Evolutionary conservation across 1,140 invertebrate genomes (phyloP).

Genomic region (Scaptodrosophila lebanonensis): DNA sequence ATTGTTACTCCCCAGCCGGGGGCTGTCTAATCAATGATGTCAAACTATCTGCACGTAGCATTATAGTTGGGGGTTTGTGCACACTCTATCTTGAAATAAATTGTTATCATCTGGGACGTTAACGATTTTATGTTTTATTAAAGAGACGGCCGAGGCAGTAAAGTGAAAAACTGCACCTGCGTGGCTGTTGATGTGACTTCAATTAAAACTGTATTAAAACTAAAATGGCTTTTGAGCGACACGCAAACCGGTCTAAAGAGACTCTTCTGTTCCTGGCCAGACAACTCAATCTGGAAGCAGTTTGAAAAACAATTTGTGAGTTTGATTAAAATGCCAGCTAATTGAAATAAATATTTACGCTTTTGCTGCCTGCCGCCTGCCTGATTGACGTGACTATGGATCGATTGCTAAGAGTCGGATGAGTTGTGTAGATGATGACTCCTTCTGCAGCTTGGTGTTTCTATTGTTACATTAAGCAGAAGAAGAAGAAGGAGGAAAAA

Average conservation of each 20-base stretch:
- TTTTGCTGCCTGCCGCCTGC: too few relatives aligned
- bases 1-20: too few relatives aligned
- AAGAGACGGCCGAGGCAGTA: conserved; percentile 10
- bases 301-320: conserved; percentile 56
- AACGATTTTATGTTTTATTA: conserved; percentile 60
- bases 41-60: conserved; percentile 23
- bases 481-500: too few relatives aligned
- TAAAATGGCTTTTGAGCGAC: conserved; percentile 60
- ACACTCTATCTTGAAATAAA: conserved; percentile 39
- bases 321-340: conserved; percentile 55
- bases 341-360: conserved; percentile 44
- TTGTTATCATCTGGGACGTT: conserved; percentile 60
- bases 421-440: too few relatives aligned
- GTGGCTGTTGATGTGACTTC: conserved; percentile 26
- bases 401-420: too few relatives aligned
- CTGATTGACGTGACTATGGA: too few relatives aligned
- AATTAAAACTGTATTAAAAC: conserved; percentile 75
- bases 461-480: too few relatives aligned
- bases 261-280: too few relatives aligned
- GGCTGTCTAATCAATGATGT: conserved; percentile 59
- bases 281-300: conserved; percentile 56
- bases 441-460: too few relatives aligned
- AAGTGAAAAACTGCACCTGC: background rate
- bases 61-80: conserved; percentile 15
- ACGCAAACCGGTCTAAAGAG: conserved; percentile 39